Evolutionary conservation across 2,113 vertebrate species (phyloP), one percentile per base, ranked within the genome.

Genomic region (Puffinus mauretanicus): DNA sequence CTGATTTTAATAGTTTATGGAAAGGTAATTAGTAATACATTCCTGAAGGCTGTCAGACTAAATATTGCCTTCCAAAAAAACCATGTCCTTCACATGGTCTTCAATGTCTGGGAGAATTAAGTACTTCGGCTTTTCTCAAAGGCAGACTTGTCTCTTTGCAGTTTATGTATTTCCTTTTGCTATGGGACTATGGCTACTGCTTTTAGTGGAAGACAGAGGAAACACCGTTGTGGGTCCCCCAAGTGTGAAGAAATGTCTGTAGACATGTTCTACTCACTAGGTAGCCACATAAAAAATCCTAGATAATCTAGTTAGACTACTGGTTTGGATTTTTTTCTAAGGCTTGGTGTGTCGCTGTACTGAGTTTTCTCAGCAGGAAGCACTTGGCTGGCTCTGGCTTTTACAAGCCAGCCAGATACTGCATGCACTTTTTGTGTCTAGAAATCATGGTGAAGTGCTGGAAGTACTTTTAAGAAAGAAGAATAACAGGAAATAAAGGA

Each of bases 161-260:
- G 44, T 81, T 71, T 36, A 32, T 60, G 0, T 61, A 21, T 61
- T 83, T 89, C 12, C 5, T 80, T 66, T 81, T 69, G 10, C 7
- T 49, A 25, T 47, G 21, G 34, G 36, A 19, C 16, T 27, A 21
- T 38, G 77, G 11, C 16, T 81, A 64, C 16, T 38, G 25, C 16
- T 78, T 26, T 60, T 55, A 61, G 22, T 34, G 13, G 25, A 88
- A 78, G 8, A 42, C 22, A 70, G 44, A 75, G 34, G 42, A 62
- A 83, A 58, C 3, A 11, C 4, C 1, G 0, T 15, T 44, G 9
- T n/a, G 42, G 9, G 3, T 77, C 27, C 24, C 13, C 10, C 7
- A 72, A 2, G 8, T 40, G 11, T 26, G n/a, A 91, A 66, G 15
- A 80, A 67, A 22, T 42, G 25, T 2, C 47, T 46, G 7, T 72